Percentiles rank a stretch among this genome's conserved stretches.
Evolutionary conservation across 2,113 vertebrate genomes (phyloP).

Genomic region (Lontra canadensis): DNA sequence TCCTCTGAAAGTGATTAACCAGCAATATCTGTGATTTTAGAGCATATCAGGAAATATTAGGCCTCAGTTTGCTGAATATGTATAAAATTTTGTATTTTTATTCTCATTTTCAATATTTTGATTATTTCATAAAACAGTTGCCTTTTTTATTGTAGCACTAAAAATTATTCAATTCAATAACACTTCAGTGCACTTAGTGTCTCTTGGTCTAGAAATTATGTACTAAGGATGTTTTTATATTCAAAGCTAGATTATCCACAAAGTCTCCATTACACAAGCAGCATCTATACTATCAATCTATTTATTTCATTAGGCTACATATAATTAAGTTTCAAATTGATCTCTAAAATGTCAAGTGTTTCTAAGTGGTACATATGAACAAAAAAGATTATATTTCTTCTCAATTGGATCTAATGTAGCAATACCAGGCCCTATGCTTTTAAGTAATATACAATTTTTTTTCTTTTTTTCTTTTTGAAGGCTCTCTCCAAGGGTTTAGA

Average conservation of each 20-base stretch:
- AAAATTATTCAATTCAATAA: background rate
- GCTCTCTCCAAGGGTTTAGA: background rate
- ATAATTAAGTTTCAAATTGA: background rate
- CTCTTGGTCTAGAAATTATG: background rate
- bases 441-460: background rate
- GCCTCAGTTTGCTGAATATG: background rate
- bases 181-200: background rate
- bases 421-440: background rate
- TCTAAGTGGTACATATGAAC: background rate
- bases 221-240: background rate
- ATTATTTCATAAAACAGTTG: background rate
- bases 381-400: background rate
- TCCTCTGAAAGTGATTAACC: background rate
- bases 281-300: background rate
- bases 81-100: constrained; percentile 17
- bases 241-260: constrained; percentile 1
- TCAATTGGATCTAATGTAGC: background rate
- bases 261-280: background rate
- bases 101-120: constrained; percentile 18
- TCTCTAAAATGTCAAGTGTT: background rate
- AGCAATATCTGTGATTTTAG: background rate
- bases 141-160: background rate
- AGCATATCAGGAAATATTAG: background rate
- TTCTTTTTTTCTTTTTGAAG: background rate
- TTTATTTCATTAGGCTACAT: background rate